phyloP scores from a whole-genome alignment of 2,113 vertebrate genomes.

The Gila orcuttii region DNA sequence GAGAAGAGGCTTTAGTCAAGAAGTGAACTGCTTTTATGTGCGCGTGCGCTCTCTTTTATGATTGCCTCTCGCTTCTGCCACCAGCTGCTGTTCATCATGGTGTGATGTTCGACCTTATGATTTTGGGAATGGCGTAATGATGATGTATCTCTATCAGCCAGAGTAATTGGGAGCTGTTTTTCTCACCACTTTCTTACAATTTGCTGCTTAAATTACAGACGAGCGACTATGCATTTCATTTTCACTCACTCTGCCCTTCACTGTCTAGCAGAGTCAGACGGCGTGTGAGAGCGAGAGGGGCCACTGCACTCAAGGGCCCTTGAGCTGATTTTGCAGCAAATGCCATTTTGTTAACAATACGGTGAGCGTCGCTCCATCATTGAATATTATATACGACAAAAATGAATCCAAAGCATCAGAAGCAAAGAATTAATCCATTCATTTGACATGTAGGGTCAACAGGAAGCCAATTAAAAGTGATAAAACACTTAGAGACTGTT shows the following conservation, averaged over 20 bases:
- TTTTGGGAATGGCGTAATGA: conserved; percentile 56
- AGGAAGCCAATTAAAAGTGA: not conserved
- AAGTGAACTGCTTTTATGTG: conserved; percentile 49
- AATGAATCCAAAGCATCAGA: not conserved
- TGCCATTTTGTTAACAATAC: conserved; percentile 49
- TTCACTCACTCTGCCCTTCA: conserved; percentile 51
- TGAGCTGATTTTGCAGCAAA: conserved; percentile 44
- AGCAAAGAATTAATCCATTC: not conserved
- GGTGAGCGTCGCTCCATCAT: conserved; percentile 14
- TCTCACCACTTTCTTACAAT: conserved; percentile 50
- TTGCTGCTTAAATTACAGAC: conserved; percentile 51
- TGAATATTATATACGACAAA: conserved; percentile 29
- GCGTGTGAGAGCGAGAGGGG: conserved; percentile 9
- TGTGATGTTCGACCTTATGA: conserved; percentile 53
- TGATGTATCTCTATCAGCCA: conserved; percentile 60
- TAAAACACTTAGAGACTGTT: not conserved
- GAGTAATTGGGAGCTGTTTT: conserved; percentile 58
- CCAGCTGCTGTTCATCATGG: conserved; percentile 55
- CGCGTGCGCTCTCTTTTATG: conserved; percentile 33
- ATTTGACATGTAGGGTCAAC: not conserved
- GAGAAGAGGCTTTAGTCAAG: conserved; percentile 51
- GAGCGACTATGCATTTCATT: conserved; percentile 45
- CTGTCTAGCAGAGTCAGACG: conserved; percentile 41
- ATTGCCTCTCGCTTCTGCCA: conserved; percentile 49
- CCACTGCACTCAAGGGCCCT: conserved; percentile 39